These are phyloP conservation scores for Streptopelia turtur DNA, from an alignment of 2,797 vertebrate genomes.

Conservation along the genomic window DNA sequence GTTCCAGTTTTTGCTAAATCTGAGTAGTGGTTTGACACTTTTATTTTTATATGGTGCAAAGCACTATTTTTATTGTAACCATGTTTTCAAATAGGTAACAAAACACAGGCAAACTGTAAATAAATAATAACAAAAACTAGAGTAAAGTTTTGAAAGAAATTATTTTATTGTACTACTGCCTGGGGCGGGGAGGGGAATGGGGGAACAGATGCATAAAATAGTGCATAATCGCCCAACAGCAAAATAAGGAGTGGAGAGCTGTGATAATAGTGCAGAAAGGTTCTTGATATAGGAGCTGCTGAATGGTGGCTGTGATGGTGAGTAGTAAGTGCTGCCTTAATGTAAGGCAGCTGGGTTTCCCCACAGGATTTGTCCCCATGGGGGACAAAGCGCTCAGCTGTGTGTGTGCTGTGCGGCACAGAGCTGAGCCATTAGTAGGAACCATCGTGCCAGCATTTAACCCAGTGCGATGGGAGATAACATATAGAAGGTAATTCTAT, in stretches of 20 bases:
- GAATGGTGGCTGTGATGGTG: neutral
- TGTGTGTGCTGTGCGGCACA: accelerated
- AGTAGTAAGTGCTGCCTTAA: slow-evolving; percentile 6
- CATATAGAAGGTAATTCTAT: neutral
- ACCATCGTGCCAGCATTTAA: neutral
- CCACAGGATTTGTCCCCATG: neutral
- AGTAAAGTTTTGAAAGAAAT: neutral
- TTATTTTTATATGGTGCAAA: neutral
- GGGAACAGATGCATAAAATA: neutral
- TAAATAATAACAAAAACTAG: neutral
- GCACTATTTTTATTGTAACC: neutral
- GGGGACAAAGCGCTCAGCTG: neutral
- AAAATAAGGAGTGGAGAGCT: neutral
- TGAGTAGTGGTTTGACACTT: neutral
- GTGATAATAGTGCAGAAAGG: neutral
- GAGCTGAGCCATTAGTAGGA: neutral
- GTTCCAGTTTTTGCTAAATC: neutral
- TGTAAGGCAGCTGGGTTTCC: slow-evolving; percentile 8
- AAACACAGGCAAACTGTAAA: neutral
- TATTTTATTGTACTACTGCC: neutral
- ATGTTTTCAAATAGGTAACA: neutral
- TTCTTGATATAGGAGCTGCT: neutral
- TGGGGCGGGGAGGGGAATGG: neutral
- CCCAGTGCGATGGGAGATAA: neutral
- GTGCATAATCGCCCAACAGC: neutral